phyloP scores from a whole-genome alignment of 2,797 vertebrate genomes.

The Rhodeus uyekii region DNA sequence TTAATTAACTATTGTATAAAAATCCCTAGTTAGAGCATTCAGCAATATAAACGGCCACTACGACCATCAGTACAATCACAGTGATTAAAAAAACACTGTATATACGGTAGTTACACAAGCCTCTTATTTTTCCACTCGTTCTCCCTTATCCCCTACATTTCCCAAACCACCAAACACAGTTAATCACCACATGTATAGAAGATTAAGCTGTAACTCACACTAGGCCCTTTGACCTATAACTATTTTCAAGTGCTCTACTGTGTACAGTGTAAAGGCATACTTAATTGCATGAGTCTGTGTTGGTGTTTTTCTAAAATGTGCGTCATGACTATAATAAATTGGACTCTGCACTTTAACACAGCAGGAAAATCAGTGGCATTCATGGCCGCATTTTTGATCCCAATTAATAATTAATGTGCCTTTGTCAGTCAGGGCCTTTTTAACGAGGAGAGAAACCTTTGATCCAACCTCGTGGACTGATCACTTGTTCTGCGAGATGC shows the following conservation, averaged over 20 bases:
- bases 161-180: conserved; percentile 37
- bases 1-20: too few relatives aligned
- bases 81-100: neutral
- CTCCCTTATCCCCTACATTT: conserved; percentile 11
- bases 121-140: neutral
- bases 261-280: conserved; percentile 30
- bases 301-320: conserved; percentile 46
- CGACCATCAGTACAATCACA: neutral
- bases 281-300: conserved; percentile 20
- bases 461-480: conserved; percentile 38
- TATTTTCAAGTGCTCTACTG: conserved; percentile 36
- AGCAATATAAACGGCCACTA: neutral
- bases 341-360: conserved; percentile 23
- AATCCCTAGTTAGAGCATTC: neutral
- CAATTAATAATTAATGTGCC: conserved; percentile 50
- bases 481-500: neutral
- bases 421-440: conserved; percentile 36
- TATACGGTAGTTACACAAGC: conserved; percentile 11
- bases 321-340: conserved; percentile 52
- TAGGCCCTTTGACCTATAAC: conserved; percentile 49
- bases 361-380: conserved; percentile 50
- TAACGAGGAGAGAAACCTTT: conserved; percentile 54
- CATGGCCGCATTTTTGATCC: conserved; percentile 36
- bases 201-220: conserved; percentile 50
- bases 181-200: conserved; percentile 44